A percentile compares a stretch with the other conserved stretches of the same genome.
Conservation (phyloP, 2,888 invertebrate species). For the Girardia tigrina region DNA sequence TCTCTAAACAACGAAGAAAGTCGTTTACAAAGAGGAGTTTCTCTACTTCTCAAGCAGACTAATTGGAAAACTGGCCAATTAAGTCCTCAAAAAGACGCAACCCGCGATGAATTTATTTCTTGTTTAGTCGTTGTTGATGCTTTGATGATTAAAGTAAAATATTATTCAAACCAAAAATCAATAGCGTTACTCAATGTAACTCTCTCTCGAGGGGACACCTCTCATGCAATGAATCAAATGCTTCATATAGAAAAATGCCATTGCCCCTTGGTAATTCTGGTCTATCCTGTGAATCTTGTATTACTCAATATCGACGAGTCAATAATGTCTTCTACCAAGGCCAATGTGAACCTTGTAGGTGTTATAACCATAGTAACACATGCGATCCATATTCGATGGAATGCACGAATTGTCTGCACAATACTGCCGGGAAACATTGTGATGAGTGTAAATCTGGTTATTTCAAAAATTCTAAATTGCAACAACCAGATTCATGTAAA, state of each 20-base stretch:
- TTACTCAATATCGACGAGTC: constrained; percentile 62
- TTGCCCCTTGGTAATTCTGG: constrained; percentile 72
- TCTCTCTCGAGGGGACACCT: neutral
- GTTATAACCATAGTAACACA: constrained; percentile 69
- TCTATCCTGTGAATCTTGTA: constrained; percentile 68
- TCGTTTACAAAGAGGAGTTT: neutral
- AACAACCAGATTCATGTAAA: constrained; percentile 59
- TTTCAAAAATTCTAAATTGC: constrained; percentile 55
- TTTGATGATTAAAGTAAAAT: constrained; percentile 12
- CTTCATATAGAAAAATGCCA: constrained; percentile 59
- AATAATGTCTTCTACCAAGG: constrained; percentile 53
- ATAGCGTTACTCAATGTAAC: constrained; percentile 7
- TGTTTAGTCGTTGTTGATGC: neutral
- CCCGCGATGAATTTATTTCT: neutral
- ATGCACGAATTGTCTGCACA: constrained; percentile 51
- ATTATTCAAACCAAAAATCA: neutral
- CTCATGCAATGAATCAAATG: neutral
- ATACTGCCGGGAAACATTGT: constrained; percentile 27
- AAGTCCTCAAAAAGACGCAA: neutral
- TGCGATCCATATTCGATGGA: constrained; percentile 64
- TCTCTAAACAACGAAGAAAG: neutral
- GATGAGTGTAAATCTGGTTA: constrained; percentile 25
- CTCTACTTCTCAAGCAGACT: neutral
- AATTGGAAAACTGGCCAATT: neutral
- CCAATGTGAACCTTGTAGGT: constrained; percentile 69